Percentiles rank a stretch among this genome's conserved stretches.
Evolutionary conservation across 2,888 invertebrate species (phyloP).

Genomic region (Oscheius sp.): DNA sequence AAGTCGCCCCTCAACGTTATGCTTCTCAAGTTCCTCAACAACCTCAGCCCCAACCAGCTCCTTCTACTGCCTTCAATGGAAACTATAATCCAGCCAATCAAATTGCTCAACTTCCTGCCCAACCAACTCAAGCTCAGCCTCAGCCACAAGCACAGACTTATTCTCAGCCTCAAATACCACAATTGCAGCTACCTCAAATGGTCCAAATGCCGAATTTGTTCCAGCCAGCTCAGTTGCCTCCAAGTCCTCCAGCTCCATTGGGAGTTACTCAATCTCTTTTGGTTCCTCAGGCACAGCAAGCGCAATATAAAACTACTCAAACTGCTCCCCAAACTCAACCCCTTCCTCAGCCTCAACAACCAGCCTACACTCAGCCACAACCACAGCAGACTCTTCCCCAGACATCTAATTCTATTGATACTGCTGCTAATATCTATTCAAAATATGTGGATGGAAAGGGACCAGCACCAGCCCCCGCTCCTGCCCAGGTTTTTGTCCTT

Average conservation of each 20-base stretch:
- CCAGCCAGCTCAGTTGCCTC: constrained; percentile 10
- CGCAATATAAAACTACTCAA: neutral
- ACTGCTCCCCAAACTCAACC: constrained; percentile 5
- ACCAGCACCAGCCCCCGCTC: constrained; percentile 33
- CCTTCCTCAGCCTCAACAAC: neutral
- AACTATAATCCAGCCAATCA: constrained; percentile 13
- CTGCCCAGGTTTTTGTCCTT: constrained; percentile 24
- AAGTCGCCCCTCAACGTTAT: constrained; percentile 7
- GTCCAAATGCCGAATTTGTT: neutral
- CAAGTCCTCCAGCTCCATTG: constrained; percentile 13
- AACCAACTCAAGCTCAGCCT: neutral
- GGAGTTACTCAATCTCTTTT: neutral
- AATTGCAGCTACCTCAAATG: neutral
- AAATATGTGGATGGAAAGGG: constrained; percentile 24
- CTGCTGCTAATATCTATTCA: constrained; percentile 1
- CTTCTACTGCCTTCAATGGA: constrained; percentile 20
- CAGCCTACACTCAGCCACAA: constrained; percentile 1
- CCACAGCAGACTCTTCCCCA: constrained; percentile 36
- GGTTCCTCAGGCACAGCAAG: neutral
- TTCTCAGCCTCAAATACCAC: too few species aligned
- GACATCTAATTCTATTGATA: constrained; percentile 24
- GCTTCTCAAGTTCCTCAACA: neutral
- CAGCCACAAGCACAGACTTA: too few species aligned
- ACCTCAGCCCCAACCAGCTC: neutral
- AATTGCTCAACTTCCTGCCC: neutral